phyloP scores from a whole-genome alignment of 2,888 invertebrate species.

The Pseudeuparius sepicola region DNA sequence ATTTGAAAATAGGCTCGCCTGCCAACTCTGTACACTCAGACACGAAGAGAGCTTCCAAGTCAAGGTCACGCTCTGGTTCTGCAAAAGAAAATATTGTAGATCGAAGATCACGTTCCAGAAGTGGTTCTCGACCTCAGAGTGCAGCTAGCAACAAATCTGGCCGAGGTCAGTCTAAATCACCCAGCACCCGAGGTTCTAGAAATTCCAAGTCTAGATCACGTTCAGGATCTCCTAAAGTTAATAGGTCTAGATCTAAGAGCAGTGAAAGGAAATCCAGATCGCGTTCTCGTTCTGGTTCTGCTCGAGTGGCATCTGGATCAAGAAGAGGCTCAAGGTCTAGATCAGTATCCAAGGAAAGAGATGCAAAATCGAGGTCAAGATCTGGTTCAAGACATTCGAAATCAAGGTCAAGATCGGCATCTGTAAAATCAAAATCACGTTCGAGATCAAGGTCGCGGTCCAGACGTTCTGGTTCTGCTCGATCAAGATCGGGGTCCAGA shows the following conservation, averaged over 20 bases:
- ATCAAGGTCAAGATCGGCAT: conserved; percentile 32
- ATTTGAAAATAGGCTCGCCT: too few relatives aligned
- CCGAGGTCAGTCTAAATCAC: too few relatives aligned
- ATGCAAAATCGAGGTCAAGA: conserved; percentile 22
- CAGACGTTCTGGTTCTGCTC: conserved; percentile 24
- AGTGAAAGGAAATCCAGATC: conserved; percentile 14
- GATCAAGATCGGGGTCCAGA: conserved; percentile 30
- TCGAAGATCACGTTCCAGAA: conserved; percentile 7
- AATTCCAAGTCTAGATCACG: conserved; percentile 23
- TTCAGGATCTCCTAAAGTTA: conserved; percentile 20
- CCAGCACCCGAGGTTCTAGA: too few relatives aligned
- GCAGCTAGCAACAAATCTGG: neutral
- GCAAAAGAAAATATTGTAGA: too few relatives aligned
- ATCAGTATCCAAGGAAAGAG: conserved; percentile 23
- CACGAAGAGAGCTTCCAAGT: too few relatives aligned
- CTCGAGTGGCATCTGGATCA: conserved; percentile 17
- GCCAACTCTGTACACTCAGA: too few relatives aligned
- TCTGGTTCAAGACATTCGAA: conserved; percentile 20
- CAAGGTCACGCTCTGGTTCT: conserved; percentile 10
- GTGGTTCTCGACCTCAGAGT: conserved; percentile 10
- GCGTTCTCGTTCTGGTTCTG: conserved; percentile 21
- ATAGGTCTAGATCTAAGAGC: conserved; percentile 23
- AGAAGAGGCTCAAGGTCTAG: conserved; percentile 19
- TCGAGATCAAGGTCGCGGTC: conserved; percentile 26
- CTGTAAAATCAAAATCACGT: conserved; percentile 12